Percentiles rank a stretch among this genome's conserved stretches.
These are phyloP conservation scores for Kryptolebias ocellatus DNA, from an alignment of 2,797 vertebrate genomes.

Conservation along the genomic window DNA sequence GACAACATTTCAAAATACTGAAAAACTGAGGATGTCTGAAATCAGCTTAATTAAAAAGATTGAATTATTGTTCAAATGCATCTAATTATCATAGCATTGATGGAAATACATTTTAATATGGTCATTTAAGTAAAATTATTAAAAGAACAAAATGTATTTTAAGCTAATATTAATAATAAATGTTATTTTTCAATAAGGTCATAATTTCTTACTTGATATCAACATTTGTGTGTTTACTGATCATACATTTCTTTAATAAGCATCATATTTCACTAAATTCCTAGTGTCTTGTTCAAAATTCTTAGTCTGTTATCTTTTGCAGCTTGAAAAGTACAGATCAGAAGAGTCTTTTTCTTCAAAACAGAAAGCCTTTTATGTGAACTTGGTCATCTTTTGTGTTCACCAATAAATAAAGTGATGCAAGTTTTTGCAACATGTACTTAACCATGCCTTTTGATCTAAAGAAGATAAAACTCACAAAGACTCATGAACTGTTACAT, in stretches of 20 bases:
- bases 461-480: conserved; percentile 17
- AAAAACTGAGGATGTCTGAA: too few relatives aligned
- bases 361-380: conserved; percentile 13
- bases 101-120: too few relatives aligned
- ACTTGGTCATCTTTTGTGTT: conserved; percentile 40
- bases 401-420: conserved; percentile 51
- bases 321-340: conserved; percentile 3
- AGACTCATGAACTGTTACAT: conserved; percentile 8
- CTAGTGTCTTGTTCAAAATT: neutral
- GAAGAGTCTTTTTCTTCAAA: conserved; percentile 23
- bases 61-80: too few relatives aligned
- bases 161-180: too few relatives aligned
- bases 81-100: too few relatives aligned
- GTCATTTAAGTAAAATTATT: too few relatives aligned
- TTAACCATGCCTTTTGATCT: conserved; percentile 51
- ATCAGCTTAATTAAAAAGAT: too few relatives aligned
- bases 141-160: too few relatives aligned
- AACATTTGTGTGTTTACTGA: neutral
- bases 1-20: too few relatives aligned
- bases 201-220: neutral
- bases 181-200: too few relatives aligned
- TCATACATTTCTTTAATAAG: neutral
- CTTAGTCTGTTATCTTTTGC: neutral
- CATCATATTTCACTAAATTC: neutral
- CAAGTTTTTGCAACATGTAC: conserved; percentile 50